These are phyloP conservation scores for Crenichthys baileyi DNA, from an alignment of 2,797 vertebrate species.

Conservation along the genomic window DNA sequence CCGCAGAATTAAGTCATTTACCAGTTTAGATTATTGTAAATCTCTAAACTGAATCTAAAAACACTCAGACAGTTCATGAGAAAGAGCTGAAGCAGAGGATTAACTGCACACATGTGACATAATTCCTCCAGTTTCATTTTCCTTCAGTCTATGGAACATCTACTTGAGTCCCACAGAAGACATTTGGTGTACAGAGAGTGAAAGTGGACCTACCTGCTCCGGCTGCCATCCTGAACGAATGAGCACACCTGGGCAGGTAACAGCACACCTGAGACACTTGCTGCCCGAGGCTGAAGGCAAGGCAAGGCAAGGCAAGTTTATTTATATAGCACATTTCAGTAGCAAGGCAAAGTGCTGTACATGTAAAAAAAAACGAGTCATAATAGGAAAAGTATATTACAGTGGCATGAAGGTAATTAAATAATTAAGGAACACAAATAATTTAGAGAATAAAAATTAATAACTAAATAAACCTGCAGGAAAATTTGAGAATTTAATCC, in stretches of 20 bases:
- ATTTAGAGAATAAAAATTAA: no score
- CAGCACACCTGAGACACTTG: slow-evolving; percentile 51
- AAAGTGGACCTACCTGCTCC: slow-evolving; percentile 49
- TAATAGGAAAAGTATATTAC: no score
- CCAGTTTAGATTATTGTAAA: background rate
- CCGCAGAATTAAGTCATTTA: background rate
- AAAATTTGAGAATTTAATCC: no score
- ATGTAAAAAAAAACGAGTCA: no score
- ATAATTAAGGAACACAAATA: no score
- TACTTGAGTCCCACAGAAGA: background rate
- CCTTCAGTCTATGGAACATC: background rate
- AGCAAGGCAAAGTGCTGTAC: no score
- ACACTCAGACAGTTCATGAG: background rate
- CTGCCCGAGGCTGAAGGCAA: slow-evolving; percentile 30
- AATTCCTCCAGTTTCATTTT: background rate
- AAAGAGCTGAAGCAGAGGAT: background rate
- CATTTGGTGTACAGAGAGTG: slow-evolving; percentile 2
- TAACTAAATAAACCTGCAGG: no score
- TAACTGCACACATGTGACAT: background rate
- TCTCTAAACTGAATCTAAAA: background rate
- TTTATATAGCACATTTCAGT: no score
- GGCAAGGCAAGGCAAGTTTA: no score
- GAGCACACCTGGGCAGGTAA: slow-evolving; percentile 61
- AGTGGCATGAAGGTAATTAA: no score
- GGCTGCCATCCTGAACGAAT: slow-evolving; percentile 34